Evolutionary conservation across 2,797 vertebrate species (phyloP).

Genomic region (Poeciliopsis paucimaculata): DNA sequence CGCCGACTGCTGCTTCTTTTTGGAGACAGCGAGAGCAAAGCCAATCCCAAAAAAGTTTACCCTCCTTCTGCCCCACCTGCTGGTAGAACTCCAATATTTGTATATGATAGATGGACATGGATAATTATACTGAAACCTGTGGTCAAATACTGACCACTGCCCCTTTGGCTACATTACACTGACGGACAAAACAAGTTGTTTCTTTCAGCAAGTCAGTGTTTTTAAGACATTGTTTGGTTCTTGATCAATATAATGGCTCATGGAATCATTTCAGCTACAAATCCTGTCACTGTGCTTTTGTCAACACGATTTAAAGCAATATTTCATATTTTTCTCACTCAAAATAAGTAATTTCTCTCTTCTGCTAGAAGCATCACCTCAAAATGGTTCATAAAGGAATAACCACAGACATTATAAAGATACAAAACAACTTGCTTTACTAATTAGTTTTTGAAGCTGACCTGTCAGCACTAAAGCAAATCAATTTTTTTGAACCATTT

Average conservation of each 20-base stretch:
- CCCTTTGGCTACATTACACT: background rate
- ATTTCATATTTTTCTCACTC: no score
- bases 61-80: background rate
- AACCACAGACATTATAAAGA: no score
- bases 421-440: no score
- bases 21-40: background rate
- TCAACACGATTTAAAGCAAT: no score
- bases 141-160: background rate
- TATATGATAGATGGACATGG: background rate
- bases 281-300: no score
- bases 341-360: no score
- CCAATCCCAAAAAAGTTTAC: background rate
- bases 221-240: background rate
- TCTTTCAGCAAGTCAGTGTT: background rate
- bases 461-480: background rate
- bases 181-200: background rate
- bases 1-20: background rate
- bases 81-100: background rate
- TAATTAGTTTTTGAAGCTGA: no score
- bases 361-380: no score
- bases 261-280: no score
- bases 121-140: background rate
- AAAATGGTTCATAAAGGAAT: no score
- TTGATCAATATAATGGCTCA: background rate
- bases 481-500: background rate